Evolutionary conservation across 2,888 invertebrate genomes (phyloP).

Genomic region (Hypena proboscidalis): DNA sequence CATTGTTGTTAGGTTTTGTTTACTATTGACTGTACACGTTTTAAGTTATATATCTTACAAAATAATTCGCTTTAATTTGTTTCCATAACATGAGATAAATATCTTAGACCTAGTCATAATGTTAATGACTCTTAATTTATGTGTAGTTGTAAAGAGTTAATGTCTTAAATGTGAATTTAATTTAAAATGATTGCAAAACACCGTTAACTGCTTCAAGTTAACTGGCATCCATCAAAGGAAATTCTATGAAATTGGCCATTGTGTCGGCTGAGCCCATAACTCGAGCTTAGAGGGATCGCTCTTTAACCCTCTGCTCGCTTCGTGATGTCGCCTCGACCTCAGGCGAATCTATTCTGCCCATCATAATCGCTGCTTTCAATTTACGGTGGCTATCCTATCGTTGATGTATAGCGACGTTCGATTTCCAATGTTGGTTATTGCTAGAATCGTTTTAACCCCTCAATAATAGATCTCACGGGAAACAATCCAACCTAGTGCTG

Average conservation of each 20-base stretch:
- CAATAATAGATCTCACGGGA: slow-evolving; percentile 16
- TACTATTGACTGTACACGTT: too few species aligned
- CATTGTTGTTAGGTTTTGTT: too few species aligned
- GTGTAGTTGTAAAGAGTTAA: slow-evolving; percentile 7
- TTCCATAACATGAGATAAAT: slow-evolving; percentile 15
- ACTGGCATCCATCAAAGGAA: slow-evolving; percentile 71
- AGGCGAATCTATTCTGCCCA: slow-evolving; percentile 78
- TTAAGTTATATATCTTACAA: slow-evolving; percentile 9
- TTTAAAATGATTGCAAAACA: slow-evolving; percentile 55
- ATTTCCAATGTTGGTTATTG: slow-evolving; percentile 50
- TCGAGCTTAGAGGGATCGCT: slow-evolving; percentile 73
- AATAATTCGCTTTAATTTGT: slow-evolving; percentile 16
- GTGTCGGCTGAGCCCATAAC: slow-evolving; percentile 75
- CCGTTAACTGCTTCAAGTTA: slow-evolving; percentile 64
- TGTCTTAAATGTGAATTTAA: slow-evolving; percentile 38
- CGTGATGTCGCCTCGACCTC: slow-evolving; percentile 81
- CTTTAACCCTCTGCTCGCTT: slow-evolving; percentile 73
- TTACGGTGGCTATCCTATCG: slow-evolving; percentile 75
- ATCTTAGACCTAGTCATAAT: slow-evolving; percentile 12
- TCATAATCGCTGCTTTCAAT: slow-evolving; percentile 82
- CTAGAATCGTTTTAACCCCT: slow-evolving; percentile 47
- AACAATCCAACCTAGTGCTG: slow-evolving; percentile 20
- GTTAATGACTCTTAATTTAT: slow-evolving; percentile 11
- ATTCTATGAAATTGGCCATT: slow-evolving; percentile 81
- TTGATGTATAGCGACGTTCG: slow-evolving; percentile 63